These are phyloP conservation scores for Ornithoptera priamus DNA, from an alignment of 2,888 invertebrate species.

Conservation along the genomic window DNA sequence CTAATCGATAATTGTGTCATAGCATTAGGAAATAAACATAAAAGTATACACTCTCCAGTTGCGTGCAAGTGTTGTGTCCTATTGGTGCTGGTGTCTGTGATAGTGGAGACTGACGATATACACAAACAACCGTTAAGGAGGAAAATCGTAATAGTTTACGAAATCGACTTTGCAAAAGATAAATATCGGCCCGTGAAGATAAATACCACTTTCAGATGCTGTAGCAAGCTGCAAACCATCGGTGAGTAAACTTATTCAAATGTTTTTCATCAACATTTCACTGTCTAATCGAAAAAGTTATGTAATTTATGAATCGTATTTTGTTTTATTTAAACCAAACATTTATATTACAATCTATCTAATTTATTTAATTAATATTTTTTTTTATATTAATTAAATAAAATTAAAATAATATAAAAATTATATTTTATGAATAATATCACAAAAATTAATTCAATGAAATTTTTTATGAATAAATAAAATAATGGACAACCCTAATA, in stretches of 20 bases:
- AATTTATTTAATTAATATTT: no score
- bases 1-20: slow-evolving; percentile 34
- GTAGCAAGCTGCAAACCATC: slow-evolving; percentile 3
- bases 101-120: slow-evolving; percentile 16
- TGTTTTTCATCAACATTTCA: no score
- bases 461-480: no score
- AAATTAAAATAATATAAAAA: no score
- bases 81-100: slow-evolving; percentile 29
- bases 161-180: slow-evolving; percentile 16
- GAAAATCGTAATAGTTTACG: slow-evolving; percentile 20
- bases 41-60: slow-evolving; percentile 10
- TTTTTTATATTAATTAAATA: no score
- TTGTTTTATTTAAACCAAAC: no score
- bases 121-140: not conserved
- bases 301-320: no score
- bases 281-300: no score
- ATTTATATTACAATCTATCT: no score
- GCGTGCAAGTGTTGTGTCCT: not conserved
- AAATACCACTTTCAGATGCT: slow-evolving; percentile 14
- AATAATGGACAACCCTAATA: no score
- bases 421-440: no score
- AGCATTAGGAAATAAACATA: slow-evolving; percentile 25
- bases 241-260: slow-evolving; percentile 23
- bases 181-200: slow-evolving; percentile 4
- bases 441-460: no score